phyloP scores from a whole-genome alignment of 2,797 vertebrate species.

The Euthynnus affinis region DNA sequence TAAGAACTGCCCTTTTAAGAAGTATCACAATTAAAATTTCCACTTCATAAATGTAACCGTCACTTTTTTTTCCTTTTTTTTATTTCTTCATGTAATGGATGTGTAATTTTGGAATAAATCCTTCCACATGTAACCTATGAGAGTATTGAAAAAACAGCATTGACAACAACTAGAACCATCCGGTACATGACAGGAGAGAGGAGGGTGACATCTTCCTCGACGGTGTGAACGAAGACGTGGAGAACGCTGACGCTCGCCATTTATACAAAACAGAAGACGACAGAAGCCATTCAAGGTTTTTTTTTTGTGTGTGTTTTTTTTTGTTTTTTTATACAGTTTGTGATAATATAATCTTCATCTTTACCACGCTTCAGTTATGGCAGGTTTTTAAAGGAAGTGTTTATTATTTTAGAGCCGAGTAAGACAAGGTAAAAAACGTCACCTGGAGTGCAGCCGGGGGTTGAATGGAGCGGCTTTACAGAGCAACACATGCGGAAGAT shows the following conservation, averaged over 20 bases:
- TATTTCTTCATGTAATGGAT: constrained; percentile 61
- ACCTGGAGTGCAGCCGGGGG: constrained; percentile 39
- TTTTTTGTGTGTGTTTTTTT: background rate
- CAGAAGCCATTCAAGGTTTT: constrained; percentile 18
- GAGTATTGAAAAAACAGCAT: constrained; percentile 61
- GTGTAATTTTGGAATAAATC: constrained; percentile 67
- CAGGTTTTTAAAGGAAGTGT: constrained; percentile 6
- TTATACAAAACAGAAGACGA: constrained; percentile 17
- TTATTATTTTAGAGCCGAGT: constrained; percentile 4
- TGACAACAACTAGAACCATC: constrained; percentile 67
- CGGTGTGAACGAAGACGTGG: background rate
- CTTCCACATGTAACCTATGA: constrained; percentile 59
- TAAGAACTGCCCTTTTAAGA: constrained; percentile 17
- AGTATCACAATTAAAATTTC: constrained; percentile 35
- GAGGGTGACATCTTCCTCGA: constrained; percentile 33
- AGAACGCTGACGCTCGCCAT: background rate
- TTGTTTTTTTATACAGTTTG: constrained; percentile 16
- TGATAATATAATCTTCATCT: constrained; percentile 6
- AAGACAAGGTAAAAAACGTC: constrained; percentile 40
- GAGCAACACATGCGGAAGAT: constrained; percentile 77
- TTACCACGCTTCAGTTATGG: constrained; percentile 18
- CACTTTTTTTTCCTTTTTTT: constrained; percentile 20
- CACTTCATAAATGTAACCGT: background rate
- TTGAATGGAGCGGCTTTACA: constrained; percentile 67
- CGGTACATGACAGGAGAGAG: constrained; percentile 51